Conservation (phyloP, 2,797 vertebrate species). For the Dryobates pubescens region DNA sequence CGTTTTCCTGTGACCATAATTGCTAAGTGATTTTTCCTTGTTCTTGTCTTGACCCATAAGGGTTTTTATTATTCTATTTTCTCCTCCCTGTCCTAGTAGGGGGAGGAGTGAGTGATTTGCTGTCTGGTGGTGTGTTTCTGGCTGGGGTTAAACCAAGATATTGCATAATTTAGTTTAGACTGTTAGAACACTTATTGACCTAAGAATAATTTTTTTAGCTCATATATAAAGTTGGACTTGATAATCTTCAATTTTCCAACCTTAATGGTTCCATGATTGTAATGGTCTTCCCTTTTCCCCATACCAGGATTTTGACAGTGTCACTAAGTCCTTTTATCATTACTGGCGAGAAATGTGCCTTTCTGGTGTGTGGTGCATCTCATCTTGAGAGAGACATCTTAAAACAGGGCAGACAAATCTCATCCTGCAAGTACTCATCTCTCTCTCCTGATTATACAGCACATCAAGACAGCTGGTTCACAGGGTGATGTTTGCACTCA, state of each 20-base stretch:
- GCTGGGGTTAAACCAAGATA: no score
- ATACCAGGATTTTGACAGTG: not conserved
- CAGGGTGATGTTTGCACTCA: not conserved
- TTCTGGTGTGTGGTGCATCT: not conserved
- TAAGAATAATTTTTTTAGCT: not conserved
- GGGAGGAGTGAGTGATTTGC: no score
- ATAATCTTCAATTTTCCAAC: no score
- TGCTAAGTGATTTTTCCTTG: no score
- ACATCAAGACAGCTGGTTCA: not conserved
- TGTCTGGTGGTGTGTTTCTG: no score
- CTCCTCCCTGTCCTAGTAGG: no score
- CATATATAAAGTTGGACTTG: not conserved
- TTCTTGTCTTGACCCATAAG: no score
- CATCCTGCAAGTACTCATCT: not conserved
- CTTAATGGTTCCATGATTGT: no score
- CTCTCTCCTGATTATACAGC: not conserved
- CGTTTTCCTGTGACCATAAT: no score
- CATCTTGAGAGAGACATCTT: not conserved
- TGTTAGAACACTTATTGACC: not conserved
- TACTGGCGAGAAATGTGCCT: not conserved
- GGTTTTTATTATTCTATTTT: no score
- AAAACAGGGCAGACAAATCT: conserved; percentile 8
- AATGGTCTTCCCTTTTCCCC: not conserved
- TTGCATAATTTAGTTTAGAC: not conserved
- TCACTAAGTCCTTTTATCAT: not conserved